Conservation (phyloP, 2,888 invertebrate genomes). For the Trachelus iudaicus region DNA sequence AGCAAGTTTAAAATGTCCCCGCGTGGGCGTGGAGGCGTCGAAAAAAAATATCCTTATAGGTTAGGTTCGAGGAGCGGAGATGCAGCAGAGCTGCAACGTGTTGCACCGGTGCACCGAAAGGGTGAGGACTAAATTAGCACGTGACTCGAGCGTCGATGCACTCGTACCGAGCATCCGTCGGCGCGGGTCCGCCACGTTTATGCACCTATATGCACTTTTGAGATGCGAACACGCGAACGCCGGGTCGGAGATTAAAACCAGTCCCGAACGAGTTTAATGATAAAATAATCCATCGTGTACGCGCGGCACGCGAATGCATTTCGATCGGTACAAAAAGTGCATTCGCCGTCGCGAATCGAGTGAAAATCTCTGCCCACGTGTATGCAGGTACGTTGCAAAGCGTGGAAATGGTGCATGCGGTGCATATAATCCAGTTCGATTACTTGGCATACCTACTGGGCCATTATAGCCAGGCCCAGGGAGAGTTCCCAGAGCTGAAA, state of each 20-base stretch:
- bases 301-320: background rate
- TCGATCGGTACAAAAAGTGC: background rate
- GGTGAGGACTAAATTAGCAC: background rate
- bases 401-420: background rate
- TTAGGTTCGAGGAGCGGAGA: background rate
- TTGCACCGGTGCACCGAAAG: background rate
- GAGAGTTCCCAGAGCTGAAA: background rate
- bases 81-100: background rate
- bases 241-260: background rate
- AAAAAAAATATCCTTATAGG: background rate
- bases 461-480: background rate
- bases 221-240: background rate
- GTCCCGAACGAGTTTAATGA: background rate
- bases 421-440: background rate
- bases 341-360: conserved; percentile 24
- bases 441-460: background rate
- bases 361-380: conserved; percentile 24
- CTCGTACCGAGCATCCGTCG: background rate
- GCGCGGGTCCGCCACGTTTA: background rate
- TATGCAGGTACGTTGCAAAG: background rate
- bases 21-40: background rate
- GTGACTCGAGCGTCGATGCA: background rate
- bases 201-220: background rate
- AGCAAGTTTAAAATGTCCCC: background rate
- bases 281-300: background rate